Evolutionary conservation across 2,113 vertebrate species (phyloP).

Genomic region (Albula goreensis): DNA sequence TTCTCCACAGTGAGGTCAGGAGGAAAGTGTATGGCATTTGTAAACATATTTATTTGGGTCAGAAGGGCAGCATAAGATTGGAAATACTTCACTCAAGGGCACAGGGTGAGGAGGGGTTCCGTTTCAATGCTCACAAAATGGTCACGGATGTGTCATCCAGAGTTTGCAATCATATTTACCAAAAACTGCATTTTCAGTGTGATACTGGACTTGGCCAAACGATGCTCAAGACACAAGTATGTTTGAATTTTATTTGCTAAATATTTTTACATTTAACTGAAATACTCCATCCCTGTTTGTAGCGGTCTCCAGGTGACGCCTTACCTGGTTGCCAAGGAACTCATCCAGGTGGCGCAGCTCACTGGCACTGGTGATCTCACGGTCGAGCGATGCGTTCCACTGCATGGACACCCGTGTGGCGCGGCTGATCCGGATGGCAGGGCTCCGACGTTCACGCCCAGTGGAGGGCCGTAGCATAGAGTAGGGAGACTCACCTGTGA

Average conservation of each 20-base stretch:
- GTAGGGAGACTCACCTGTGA: slow-evolving; percentile 29
- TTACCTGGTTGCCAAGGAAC: slow-evolving; percentile 90
- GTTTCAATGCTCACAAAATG: neutral
- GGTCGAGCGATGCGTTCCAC: slow-evolving; percentile 74
- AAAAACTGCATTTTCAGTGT: neutral
- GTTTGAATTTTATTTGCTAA: too few species aligned
- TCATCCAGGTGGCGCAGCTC: slow-evolving; percentile 91
- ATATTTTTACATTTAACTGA: too few species aligned
- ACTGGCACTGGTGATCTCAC: slow-evolving; percentile 79
- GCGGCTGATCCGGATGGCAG: slow-evolving; percentile 82
- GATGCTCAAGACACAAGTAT: too few species aligned
- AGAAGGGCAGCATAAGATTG: too few species aligned
- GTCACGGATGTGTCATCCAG: neutral
- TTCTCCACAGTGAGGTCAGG: too few species aligned
- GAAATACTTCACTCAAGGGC: too few species aligned
- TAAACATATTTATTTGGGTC: too few species aligned
- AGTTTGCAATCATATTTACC: neutral
- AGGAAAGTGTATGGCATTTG: too few species aligned
- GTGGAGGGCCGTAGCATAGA: slow-evolving; percentile 29
- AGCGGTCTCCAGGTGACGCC: neutral
- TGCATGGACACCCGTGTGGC: slow-evolving; percentile 75
- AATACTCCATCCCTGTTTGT: too few species aligned
- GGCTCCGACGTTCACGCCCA: slow-evolving; percentile 50
- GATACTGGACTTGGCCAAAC: neutral
- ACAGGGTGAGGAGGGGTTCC: too few species aligned